Evolutionary conservation across 2,113 vertebrate species (phyloP).

Genomic region (Crocuta crocuta): DNA sequence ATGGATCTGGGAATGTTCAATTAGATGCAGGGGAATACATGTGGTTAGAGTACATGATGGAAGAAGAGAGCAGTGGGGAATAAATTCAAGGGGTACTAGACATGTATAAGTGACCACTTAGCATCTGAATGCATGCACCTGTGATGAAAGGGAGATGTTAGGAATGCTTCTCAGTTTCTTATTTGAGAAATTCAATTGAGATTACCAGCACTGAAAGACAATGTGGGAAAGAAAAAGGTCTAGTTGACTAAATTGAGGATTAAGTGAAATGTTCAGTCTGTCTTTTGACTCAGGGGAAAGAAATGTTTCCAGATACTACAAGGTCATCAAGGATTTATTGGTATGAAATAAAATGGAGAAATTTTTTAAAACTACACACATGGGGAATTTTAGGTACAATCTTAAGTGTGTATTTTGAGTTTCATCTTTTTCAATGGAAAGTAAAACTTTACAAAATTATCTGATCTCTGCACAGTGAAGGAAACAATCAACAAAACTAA

Average conservation of each 20-base stretch:
- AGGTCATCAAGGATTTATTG: background rate
- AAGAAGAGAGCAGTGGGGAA: background rate
- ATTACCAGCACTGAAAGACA: background rate
- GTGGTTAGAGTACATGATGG: background rate
- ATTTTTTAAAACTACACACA: background rate
- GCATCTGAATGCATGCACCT: background rate
- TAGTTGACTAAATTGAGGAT: background rate
- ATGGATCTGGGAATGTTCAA: background rate
- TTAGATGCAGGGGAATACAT: background rate
- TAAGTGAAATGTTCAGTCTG: background rate
- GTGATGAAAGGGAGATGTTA: background rate
- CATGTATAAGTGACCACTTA: background rate
- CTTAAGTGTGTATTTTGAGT: background rate
- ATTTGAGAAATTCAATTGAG: background rate
- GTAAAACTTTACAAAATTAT: background rate
- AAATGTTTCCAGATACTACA: background rate
- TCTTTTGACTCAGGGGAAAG: background rate
- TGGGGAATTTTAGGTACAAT: background rate
- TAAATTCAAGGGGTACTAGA: background rate
- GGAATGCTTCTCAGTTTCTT: background rate
- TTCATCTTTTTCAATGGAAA: constrained; percentile 35
- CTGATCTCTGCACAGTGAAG: too few species aligned
- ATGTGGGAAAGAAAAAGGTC: background rate
- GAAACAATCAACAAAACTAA: too few species aligned
- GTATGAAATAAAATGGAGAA: background rate